Evolutionary conservation across 2,888 invertebrate genomes (phyloP).

Genomic region (Conus canariensis): DNA sequence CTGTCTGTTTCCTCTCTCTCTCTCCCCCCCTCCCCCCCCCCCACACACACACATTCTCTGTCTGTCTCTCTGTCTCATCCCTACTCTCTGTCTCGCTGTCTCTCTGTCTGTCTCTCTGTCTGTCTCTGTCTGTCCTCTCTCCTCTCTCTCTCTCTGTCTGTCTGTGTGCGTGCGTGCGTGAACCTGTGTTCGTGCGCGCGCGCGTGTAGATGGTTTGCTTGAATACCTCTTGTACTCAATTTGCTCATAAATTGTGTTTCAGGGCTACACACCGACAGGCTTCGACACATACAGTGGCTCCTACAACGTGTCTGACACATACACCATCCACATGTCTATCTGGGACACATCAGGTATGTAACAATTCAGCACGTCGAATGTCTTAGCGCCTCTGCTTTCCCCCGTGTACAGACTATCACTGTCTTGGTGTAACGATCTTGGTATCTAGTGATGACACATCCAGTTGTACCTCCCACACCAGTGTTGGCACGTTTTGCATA

Average conservation of each 20-base stretch:
- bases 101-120: background rate
- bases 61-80: background rate
- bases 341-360: slow-evolving; percentile 73
- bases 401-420: too few relatives aligned
- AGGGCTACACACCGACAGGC: slow-evolving; percentile 72
- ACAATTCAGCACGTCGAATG: too few relatives aligned
- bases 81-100: background rate
- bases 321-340: slow-evolving; percentile 72
- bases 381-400: too few relatives aligned
- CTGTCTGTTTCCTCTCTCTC: background rate
- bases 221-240: too few relatives aligned
- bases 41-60: background rate
- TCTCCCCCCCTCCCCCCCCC: background rate
- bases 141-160: background rate
- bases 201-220: too few relatives aligned
- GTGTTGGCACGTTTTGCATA: too few relatives aligned
- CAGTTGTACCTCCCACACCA: too few relatives aligned
- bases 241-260: slow-evolving; percentile 50
- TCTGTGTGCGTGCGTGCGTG: background rate
- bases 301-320: slow-evolving; percentile 70
- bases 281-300: slow-evolving; percentile 72
- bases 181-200: too few relatives aligned
- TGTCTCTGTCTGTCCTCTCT: background rate
- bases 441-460: too few relatives aligned
- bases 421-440: too few relatives aligned